Conservation (phyloP, 2,888 invertebrate species). For the Rhingia rostrata region DNA sequence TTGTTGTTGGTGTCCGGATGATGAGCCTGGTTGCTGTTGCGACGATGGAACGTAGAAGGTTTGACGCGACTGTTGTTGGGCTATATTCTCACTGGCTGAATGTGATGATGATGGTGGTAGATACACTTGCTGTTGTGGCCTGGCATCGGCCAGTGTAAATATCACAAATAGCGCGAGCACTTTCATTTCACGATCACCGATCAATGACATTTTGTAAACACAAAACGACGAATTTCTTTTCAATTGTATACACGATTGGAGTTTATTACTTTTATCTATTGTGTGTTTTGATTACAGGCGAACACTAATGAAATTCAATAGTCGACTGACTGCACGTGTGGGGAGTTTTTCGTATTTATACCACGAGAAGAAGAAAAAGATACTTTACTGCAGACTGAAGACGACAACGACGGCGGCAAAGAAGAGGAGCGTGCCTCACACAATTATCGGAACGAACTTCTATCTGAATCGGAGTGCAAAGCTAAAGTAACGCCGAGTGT, state of each 20-base stretch:
- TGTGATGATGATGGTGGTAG: slow-evolving; percentile 39
- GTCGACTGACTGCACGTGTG: slow-evolving; percentile 71
- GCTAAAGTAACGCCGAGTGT: slow-evolving; percentile 58
- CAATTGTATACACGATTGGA: slow-evolving; percentile 9
- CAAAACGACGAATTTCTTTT: slow-evolving; percentile 18
- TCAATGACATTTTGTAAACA: slow-evolving; percentile 50
- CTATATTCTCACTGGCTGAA: slow-evolving; percentile 10
- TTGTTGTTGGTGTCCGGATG: slow-evolving; percentile 47
- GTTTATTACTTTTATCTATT: slow-evolving; percentile 21
- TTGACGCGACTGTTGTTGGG: slow-evolving; percentile 33
- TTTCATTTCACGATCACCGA: slow-evolving; percentile 58
- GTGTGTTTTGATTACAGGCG: slow-evolving; percentile 33
- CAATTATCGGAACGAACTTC: slow-evolving; percentile 62
- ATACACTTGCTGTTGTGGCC: slow-evolving; percentile 61
- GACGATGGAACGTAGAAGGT: slow-evolving; percentile 55
- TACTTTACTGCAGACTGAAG: slow-evolving; percentile 29
- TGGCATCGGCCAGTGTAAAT: slow-evolving; percentile 16
- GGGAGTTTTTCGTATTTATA: slow-evolving; percentile 71
- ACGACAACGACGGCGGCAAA: neutral
- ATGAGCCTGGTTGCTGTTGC: slow-evolving; percentile 16
- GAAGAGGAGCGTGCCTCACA: slow-evolving; percentile 42
- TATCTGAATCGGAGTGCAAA: slow-evolving; percentile 64
- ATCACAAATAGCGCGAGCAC: slow-evolving; percentile 41
- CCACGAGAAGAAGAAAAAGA: slow-evolving; percentile 23
- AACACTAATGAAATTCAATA: slow-evolving; percentile 74